Percentiles rank a stretch among this genome's conserved stretches.
phyloP scores from a whole-genome alignment of 2,888 invertebrate species.

The Endotricha flammealis region DNA sequence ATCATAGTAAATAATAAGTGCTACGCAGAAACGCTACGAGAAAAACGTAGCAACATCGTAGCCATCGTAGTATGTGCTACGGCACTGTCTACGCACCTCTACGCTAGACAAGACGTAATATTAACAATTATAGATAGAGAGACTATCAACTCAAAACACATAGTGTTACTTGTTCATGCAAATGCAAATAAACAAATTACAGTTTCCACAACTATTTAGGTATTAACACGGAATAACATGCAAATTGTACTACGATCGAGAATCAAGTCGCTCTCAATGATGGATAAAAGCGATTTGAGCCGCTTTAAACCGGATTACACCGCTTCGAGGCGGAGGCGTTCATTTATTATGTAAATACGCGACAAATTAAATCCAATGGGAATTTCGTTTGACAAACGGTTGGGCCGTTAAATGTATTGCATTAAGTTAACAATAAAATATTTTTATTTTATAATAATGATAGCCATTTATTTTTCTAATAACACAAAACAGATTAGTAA shows the following conservation, averaged over 20 bases:
- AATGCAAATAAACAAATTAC: slow-evolving; percentile 48
- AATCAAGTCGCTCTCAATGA: slow-evolving; percentile 74
- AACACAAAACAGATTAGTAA: too few relatives aligned
- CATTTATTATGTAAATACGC: slow-evolving; percentile 77
- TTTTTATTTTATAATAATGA: too few relatives aligned
- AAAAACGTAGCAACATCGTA: too few relatives aligned
- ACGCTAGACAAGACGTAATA: too few relatives aligned
- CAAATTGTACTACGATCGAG: slow-evolving; percentile 70
- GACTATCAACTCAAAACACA: too few relatives aligned
- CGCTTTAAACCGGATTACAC: slow-evolving; percentile 60
- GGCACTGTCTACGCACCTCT: too few relatives aligned
- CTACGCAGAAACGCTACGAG: too few relatives aligned
- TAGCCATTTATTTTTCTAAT: too few relatives aligned
- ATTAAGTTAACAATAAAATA: too few relatives aligned
- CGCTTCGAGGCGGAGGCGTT: slow-evolving; percentile 66
- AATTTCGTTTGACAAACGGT: slow-evolving; percentile 71
- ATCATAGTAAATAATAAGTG: too few relatives aligned
- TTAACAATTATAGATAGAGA: too few relatives aligned
- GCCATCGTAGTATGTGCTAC: too few relatives aligned
- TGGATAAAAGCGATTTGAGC: slow-evolving; percentile 70
- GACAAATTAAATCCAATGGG: slow-evolving; percentile 76
- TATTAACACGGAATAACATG: slow-evolving; percentile 65
- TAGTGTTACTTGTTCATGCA: slow-evolving; percentile 32
- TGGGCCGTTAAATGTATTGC: slow-evolving; percentile 47
- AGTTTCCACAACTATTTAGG: slow-evolving; percentile 55